Evolutionary conservation across 2,888 invertebrate species (phyloP), one percentile per base, ranked within the genome.

Genomic region (Blastobasis adustella): DNA sequence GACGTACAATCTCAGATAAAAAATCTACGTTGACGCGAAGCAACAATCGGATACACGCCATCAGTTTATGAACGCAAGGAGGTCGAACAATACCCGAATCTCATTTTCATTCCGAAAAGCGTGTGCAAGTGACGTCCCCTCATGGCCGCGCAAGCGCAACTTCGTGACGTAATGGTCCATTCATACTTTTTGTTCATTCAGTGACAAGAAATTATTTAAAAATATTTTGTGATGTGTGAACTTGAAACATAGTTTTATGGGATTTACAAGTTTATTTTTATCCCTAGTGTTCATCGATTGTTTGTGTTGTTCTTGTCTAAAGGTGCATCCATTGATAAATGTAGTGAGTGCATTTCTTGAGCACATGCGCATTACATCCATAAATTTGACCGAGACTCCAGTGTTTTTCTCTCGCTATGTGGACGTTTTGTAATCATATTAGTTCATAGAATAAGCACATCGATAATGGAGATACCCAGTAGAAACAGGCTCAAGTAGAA

Each of bases 181-280:
- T 88, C 88, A 88, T 88, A 79, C 77, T 83, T 88, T 85, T 83
- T 83, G 78, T 83, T 86, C 86, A 85, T 84, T 87, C 76, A 82
- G 74, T 67, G 71, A 69, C 73, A 76, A 69, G 62, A 69, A 68
- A 67, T 49, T 51, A 51, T 70, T 72, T 67, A 74, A 72, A 72
- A 77, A 76, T 75, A 78, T 76, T 76, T 75, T 75, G 71, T 67
- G 69, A 69, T 70, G 75, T 76, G 71, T 67, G 37, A 46, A 43
- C 38, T 23, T 23, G 23, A 23, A 23, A 23, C 23, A 23, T 23
- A 23, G 23, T 23, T 23, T 23, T 23, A 23, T 23, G 23, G 23
- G 23, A 23, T 23, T 23, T 23, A 23, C 23, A 23, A 23, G 23
- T 23, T 23, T 23, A 23, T 23, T 23, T 23, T 23, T 23, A 23